phyloP scores from a whole-genome alignment of 2,888 invertebrate genomes.

The Hirudinaria manillensis region DNA sequence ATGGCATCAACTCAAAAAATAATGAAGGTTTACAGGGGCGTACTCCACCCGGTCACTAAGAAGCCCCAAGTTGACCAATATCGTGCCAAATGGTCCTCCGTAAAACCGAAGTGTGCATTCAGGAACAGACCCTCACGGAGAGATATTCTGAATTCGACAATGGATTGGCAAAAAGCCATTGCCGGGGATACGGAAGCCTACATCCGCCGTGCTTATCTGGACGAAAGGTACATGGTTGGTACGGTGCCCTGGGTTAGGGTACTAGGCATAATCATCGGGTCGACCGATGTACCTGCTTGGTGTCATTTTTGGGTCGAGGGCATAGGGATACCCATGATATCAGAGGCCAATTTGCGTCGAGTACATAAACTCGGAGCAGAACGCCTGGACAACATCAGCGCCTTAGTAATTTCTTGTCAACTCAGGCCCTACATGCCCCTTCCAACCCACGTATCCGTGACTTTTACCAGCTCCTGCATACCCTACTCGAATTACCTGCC shows the following conservation, averaged over 20 bases:
- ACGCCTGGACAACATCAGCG: not conserved
- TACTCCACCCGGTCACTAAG: not conserved
- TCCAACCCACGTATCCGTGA: not conserved
- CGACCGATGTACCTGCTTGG: not conserved
- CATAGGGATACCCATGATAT: not conserved
- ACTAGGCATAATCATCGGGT: not conserved
- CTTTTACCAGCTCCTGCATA: not conserved
- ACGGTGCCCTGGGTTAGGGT: not conserved
- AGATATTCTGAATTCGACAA: not conserved
- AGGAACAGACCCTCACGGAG: not conserved
- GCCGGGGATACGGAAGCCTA: not conserved
- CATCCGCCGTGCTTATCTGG: not conserved
- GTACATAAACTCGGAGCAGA: not conserved
- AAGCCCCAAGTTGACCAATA: not conserved
- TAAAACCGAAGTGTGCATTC: not conserved
- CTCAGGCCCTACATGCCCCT: conserved; percentile 9
- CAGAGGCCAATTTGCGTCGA: not conserved
- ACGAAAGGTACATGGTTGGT: not conserved
- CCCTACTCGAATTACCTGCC: not conserved
- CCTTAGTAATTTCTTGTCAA: not conserved
- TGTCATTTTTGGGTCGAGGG: conserved; percentile 9
- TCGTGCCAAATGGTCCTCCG: not conserved
- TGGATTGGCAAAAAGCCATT: not conserved
- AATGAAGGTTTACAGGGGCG: not conserved
- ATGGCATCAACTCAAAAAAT: not conserved